Evolutionary conservation across 2,113 vertebrate species (phyloP), one percentile per base, ranked within the genome.

Genomic region (Sylvilagus bachmani): DNA sequence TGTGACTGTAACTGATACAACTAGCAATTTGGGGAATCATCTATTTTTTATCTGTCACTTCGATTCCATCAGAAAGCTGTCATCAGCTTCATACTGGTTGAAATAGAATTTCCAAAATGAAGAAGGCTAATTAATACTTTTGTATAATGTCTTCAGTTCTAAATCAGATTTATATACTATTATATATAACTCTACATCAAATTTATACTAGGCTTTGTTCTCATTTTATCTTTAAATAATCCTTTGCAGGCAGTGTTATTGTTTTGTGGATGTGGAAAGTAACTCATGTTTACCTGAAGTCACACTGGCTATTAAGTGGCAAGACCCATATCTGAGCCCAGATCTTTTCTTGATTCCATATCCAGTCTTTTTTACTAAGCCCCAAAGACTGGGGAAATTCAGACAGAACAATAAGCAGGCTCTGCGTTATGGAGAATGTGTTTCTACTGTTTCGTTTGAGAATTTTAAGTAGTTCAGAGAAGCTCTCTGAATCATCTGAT

Each of bases 401-500:
- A 88, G 49, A 61, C 9, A 90, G 66, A 81, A 70, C 33, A 86
- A 83, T 19, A 13, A 9, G 64, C 3, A 61, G 4, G 27, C 24
- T 83, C 94, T 92, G 64, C 19, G 53, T 92, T 82, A 58, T 69
- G 36, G 13, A 86, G 33, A 71, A 33, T 33, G 21, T 85, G 10
- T 84, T 93, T 38, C 95, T 86, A 86, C 11, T 84, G 31, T 53
- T 85, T 44, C 62, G 44, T 36, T 90, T 92, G 82, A 88, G 74
- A 95, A 96, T 93, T 90, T 21, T 80, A 93, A 94, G 74, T 25
- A 95, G 67, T 83, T 96, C 80, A 87, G 92, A 97, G 86, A 95
- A 78, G 53, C 58, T 83, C 58, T 93, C 49, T 92, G 92, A 95
- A 89, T 84, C 88, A 89, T 94, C 14, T 9, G 36, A 86, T 93